These are phyloP conservation scores for Centruroides vittatus DNA, from an alignment of 1,140 invertebrate genomes.

Conservation along the genomic window DNA sequence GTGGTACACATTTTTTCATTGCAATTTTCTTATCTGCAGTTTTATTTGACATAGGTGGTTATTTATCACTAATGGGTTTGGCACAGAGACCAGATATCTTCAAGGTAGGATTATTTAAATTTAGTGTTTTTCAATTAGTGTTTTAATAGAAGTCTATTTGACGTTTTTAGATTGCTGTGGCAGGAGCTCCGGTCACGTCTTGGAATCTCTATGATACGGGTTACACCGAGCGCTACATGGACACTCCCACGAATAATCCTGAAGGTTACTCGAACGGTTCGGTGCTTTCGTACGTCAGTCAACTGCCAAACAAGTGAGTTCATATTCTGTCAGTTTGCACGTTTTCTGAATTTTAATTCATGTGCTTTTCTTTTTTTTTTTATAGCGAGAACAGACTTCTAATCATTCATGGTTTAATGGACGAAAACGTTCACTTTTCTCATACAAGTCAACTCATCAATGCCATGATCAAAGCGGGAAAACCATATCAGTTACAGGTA, in stretches of 20 bases:
- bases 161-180: slow-evolving; percentile 38
- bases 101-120: slow-evolving; percentile 26
- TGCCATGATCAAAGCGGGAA: slow-evolving; percentile 75
- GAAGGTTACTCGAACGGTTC: slow-evolving; percentile 62
- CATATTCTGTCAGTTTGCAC: not conserved
- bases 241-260: slow-evolving; percentile 63
- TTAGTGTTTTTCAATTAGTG: not conserved
- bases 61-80: slow-evolving; percentile 36
- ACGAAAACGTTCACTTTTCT: slow-evolving; percentile 99
- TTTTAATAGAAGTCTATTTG: not conserved
- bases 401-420: slow-evolving; percentile 95
- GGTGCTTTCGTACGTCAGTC: slow-evolving; percentile 58
- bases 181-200: slow-evolving; percentile 91
- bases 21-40: slow-evolving; percentile 3
- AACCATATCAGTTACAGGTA: slow-evolving; percentile 78
- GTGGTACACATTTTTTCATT: slow-evolving; percentile 60
- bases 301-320: slow-evolving; percentile 78
- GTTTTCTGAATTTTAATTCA: not conserved
- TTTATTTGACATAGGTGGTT: slow-evolving; percentile 28
- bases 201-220: slow-evolving; percentile 92
- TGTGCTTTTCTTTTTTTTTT: slow-evolving; percentile 17
- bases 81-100: slow-evolving; percentile 35
- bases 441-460: slow-evolving; percentile 86
- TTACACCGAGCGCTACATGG: slow-evolving; percentile 97
- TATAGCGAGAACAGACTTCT: slow-evolving; percentile 75